These are phyloP conservation scores for Centropus unirufus DNA, from an alignment of 2,113 vertebrate genomes.

Conservation along the genomic window DNA sequence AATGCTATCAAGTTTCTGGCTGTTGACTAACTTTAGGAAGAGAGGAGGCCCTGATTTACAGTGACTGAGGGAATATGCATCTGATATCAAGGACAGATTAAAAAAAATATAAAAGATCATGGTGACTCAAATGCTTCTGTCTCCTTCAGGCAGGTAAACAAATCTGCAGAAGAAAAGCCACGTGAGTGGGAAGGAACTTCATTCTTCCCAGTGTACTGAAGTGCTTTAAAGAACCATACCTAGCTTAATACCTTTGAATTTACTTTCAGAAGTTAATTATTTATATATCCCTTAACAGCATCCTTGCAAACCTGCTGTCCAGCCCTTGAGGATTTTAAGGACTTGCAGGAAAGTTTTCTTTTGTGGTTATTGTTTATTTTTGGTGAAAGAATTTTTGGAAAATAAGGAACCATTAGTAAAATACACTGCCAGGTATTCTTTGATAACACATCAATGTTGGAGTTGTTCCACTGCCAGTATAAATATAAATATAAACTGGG, in stretches of 20 bases:
- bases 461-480: not conserved
- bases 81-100: not conserved
- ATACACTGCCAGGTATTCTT: not conserved
- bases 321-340: not conserved
- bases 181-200: not conserved
- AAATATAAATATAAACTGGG: not conserved
- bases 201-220: not conserved
- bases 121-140: not conserved
- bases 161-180: not conserved
- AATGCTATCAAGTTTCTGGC: not conserved
- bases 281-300: not conserved
- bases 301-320: not conserved
- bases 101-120: not conserved
- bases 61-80: not conserved
- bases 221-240: not conserved
- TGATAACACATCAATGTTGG: not conserved
- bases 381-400: not conserved
- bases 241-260: not conserved
- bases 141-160: not conserved
- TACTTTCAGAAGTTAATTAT: constrained; percentile 17
- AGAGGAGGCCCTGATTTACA: not conserved
- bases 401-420: not conserved
- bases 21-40: not conserved
- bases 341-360: not conserved
- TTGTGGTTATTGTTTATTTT: not conserved